These are phyloP conservation scores for Xestia c-nigrum DNA, from an alignment of 2,888 invertebrate genomes.

Conservation along the genomic window DNA sequence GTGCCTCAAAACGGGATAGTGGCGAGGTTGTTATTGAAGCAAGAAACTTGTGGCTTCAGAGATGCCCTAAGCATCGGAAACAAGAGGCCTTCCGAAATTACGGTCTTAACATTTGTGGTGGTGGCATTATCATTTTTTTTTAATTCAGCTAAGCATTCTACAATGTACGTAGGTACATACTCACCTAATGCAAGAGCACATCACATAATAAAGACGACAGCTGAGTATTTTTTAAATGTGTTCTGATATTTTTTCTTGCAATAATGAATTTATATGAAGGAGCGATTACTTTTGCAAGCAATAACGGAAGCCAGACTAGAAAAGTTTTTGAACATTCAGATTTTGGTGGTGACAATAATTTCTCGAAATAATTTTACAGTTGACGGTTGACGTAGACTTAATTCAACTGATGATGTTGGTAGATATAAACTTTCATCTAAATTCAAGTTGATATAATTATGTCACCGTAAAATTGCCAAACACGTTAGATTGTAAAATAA, in stretches of 20 bases:
- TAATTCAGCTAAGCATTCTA: slow-evolving; percentile 26
- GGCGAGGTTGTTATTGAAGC: background rate
- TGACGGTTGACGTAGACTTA: slow-evolving; percentile 38
- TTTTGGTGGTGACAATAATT: slow-evolving; percentile 63
- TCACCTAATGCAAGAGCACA: slow-evolving; percentile 55
- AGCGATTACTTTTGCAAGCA: slow-evolving; percentile 40
- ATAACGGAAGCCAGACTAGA: slow-evolving; percentile 26
- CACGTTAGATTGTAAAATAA: too few species aligned
- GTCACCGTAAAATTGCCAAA: too few species aligned
- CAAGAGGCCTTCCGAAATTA: background rate
- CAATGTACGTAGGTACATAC: slow-evolving; percentile 17
- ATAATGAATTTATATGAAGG: slow-evolving; percentile 6
- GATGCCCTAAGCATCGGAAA: background rate
- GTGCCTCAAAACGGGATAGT: background rate
- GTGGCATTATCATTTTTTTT: slow-evolving; percentile 8
- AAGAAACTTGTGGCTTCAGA: slow-evolving; percentile 16
- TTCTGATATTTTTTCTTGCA: slow-evolving; percentile 20
- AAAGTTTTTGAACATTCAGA: slow-evolving; percentile 21
- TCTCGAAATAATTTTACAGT: slow-evolving; percentile 48
- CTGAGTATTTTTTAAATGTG: slow-evolving; percentile 8
- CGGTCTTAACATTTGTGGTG: slow-evolving; percentile 32
- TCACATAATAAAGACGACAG: slow-evolving; percentile 28
- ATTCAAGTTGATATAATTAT: slow-evolving; percentile 7
- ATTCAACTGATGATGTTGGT: slow-evolving; percentile 21
- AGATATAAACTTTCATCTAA: slow-evolving; percentile 36